These are phyloP conservation scores for Achatina immaculata DNA, from an alignment of 1,140 invertebrate species.

Conservation along the genomic window DNA sequence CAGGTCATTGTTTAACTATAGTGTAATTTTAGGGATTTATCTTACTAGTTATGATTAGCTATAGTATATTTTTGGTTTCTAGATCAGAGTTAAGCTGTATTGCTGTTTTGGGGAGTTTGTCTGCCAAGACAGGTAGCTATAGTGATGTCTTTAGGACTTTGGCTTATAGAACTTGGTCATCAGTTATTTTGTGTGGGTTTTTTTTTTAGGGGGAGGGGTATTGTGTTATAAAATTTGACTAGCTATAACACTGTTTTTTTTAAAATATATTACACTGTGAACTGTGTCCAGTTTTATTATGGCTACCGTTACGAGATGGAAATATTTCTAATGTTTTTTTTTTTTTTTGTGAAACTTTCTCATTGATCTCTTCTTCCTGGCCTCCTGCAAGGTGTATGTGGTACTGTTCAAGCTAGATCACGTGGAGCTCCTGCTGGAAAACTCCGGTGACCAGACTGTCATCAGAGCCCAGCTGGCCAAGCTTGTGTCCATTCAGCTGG, in stretches of 20 bases:
- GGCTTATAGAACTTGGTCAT: not conserved
- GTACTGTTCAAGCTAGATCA: slow-evolving; percentile 85
- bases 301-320: too few relatives aligned
- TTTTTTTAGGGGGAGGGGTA: too few relatives aligned
- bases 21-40: too few relatives aligned
- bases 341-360: not conserved
- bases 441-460: slow-evolving; percentile 79
- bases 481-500: slow-evolving; percentile 84
- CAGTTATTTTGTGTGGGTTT: too few relatives aligned
- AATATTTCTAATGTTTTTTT: too few relatives aligned
- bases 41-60: too few relatives aligned
- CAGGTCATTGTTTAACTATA: too few relatives aligned
- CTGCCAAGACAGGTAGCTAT: too few relatives aligned
- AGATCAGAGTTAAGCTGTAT: too few relatives aligned
- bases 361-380: not conserved
- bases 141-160: not conserved
- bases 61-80: too few relatives aligned
- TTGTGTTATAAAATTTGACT: not conserved
- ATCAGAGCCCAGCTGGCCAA: slow-evolving; percentile 84
- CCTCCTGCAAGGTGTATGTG: slow-evolving; percentile 80
- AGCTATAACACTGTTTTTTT: not conserved
- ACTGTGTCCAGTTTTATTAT: not conserved
- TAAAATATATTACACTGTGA: not conserved
- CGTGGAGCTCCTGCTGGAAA: slow-evolving; percentile 86
- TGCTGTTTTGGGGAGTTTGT: too few relatives aligned